Conservation (phyloP, 1,140 invertebrate genomes). For the Dendroctonus valens region DNA sequence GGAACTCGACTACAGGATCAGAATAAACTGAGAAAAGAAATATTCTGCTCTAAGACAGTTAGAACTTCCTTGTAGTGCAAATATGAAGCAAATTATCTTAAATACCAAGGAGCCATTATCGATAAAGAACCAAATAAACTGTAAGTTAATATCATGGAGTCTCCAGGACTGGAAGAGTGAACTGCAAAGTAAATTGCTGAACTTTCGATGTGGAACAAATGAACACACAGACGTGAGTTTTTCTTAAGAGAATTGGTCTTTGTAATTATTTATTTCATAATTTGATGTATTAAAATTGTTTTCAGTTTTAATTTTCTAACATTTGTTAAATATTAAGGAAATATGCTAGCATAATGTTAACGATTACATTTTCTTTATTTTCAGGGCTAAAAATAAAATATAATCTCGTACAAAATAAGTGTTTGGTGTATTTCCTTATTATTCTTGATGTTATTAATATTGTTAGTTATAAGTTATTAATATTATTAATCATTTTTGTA, state of each 20-base stretch:
- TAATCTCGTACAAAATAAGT: constrained; percentile 26
- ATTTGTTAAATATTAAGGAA: background rate
- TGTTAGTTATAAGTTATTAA: no score
- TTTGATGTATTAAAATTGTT: constrained; percentile 1
- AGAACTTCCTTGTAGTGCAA: no score
- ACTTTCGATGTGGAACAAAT: constrained; percentile 54
- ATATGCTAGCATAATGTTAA: no score
- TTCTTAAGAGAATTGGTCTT: constrained; percentile 17
- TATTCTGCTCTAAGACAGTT: no score
- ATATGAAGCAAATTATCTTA: constrained; percentile 26
- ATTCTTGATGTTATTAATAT: no score
- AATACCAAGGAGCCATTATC: constrained; percentile 40
- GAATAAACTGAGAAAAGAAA: no score
- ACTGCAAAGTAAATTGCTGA: constrained; percentile 49
- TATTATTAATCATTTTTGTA: constrained; percentile 44
- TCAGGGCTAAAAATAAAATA: constrained; percentile 2
- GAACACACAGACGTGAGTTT: constrained; percentile 48
- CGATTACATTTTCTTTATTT: background rate
- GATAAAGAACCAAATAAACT: constrained; percentile 43
- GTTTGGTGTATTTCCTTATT: background rate
- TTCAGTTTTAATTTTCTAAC: background rate
- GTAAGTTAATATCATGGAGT: constrained; percentile 53
- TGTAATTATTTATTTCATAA: background rate
- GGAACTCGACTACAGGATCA: no score
- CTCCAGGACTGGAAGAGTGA: constrained; percentile 50